Evolutionary conservation across 2,113 vertebrate genomes (phyloP).

Genomic region (Notothenia rossii): DNA sequence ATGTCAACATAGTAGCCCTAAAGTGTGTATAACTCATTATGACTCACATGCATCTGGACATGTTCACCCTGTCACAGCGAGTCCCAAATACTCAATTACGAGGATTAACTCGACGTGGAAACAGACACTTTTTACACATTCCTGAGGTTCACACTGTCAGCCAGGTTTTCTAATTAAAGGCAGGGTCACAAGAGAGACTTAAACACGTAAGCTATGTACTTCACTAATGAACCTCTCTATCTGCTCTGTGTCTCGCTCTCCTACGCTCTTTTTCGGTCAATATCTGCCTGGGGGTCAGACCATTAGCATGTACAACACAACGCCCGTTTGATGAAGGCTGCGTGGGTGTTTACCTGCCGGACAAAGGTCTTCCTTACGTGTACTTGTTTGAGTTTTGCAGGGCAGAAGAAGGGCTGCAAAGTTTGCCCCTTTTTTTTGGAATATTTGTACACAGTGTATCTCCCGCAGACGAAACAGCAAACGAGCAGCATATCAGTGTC

Average conservation of each 20-base stretch:
- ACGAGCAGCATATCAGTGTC: slow-evolving; percentile 51
- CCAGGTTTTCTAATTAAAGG: slow-evolving; percentile 71
- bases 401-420: not conserved
- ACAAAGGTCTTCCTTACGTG: slow-evolving; percentile 19
- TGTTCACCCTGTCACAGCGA: not conserved
- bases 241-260: slow-evolving; percentile 27
- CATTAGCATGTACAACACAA: slow-evolving; percentile 33
- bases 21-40: slow-evolving; percentile 35
- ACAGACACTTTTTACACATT: slow-evolving; percentile 22
- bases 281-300: slow-evolving; percentile 62
- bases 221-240: slow-evolving; percentile 69
- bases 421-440: not conserved
- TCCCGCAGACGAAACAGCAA: slow-evolving; percentile 21
- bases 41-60: not conserved
- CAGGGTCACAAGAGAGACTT: slow-evolving; percentile 59
- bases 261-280: slow-evolving; percentile 43
- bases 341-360: slow-evolving; percentile 25
- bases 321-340: slow-evolving; percentile 12
- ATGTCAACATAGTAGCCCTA: slow-evolving; percentile 14
- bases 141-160: slow-evolving; percentile 3
- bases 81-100: slow-evolving; percentile 25
- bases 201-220: slow-evolving; percentile 58
- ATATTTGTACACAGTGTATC: slow-evolving; percentile 13
- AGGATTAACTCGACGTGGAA: not conserved
- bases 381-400: not conserved